Evolutionary conservation across 2,888 invertebrate species (phyloP).

Genomic region (Craniophora ligustri): DNA sequence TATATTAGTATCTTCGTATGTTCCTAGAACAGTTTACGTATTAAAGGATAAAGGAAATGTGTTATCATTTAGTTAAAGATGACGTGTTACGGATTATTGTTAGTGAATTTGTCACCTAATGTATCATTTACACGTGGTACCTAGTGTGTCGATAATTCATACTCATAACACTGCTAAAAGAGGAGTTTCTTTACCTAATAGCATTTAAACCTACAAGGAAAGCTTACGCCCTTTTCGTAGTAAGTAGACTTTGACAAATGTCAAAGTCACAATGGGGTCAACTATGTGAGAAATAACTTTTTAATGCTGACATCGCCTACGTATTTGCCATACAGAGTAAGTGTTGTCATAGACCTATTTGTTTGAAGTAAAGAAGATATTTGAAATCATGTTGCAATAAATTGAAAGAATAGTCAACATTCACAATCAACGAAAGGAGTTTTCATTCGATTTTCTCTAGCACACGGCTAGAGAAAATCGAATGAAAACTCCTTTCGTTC

Average conservation of each 20-base stretch:
- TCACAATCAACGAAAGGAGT: background rate
- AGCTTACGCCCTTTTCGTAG: slow-evolving; percentile 18
- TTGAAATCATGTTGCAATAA: slow-evolving; percentile 20
- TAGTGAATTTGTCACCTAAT: slow-evolving; percentile 17
- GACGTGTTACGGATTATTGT: slow-evolving; percentile 20
- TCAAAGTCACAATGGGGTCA: slow-evolving; percentile 10
- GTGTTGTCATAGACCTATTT: slow-evolving; percentile 5
- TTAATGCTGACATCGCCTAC: slow-evolving; percentile 18
- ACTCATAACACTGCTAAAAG: slow-evolving; percentile 6
- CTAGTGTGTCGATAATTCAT: slow-evolving; percentile 14
- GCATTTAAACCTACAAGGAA: slow-evolving; percentile 12
- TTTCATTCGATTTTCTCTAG: no score
- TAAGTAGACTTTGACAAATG: slow-evolving; percentile 34
- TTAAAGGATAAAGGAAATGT: slow-evolving; percentile 43
- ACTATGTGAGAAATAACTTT: slow-evolving; percentile 2
- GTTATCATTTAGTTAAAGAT: slow-evolving; percentile 44
- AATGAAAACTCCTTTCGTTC: no score
- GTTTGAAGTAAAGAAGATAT: background rate
- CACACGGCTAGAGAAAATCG: no score
- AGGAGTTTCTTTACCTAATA: slow-evolving; percentile 13
- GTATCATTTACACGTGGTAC: slow-evolving; percentile 2
- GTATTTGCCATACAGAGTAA: slow-evolving; percentile 5
- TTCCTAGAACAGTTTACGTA: slow-evolving; percentile 27
- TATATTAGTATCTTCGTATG: slow-evolving; percentile 38
- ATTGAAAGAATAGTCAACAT: background rate